Percentiles rank a stretch among this genome's conserved stretches.
Conservation (phyloP, 1,140 invertebrate genomes). For the Euglossa dilemma region DNA sequence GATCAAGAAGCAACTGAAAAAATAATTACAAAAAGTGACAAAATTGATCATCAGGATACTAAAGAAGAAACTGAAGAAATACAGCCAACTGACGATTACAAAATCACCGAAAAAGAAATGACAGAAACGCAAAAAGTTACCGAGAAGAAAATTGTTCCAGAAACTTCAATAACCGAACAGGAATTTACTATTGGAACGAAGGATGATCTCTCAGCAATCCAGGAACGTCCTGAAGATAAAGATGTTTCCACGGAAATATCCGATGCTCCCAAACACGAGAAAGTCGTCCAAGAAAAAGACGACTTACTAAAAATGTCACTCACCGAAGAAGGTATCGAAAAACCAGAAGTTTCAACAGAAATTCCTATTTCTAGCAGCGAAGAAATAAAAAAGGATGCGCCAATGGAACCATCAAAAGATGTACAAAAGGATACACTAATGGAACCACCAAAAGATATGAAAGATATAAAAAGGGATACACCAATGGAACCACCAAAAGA, state of each 20-base stretch:
- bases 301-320: not conserved
- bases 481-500: not conserved
- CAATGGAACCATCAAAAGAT: not conserved
- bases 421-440: not conserved
- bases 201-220: not conserved
- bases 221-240: not conserved
- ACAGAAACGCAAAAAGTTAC: not conserved
- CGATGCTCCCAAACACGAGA: not conserved
- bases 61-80: not conserved
- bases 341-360: not conserved
- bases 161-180: not conserved
- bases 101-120: not conserved
- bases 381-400: not conserved
- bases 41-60: not conserved
- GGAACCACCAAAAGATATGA: no score
- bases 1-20: not conserved
- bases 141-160: not conserved
- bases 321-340: not conserved
- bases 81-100: not conserved
- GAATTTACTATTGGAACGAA: not conserved
- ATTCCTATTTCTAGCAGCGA: not conserved
- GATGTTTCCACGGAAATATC: not conserved
- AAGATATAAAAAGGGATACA: not conserved
- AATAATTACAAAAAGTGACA: not conserved
- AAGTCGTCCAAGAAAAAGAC: not conserved